Base-by-base conservation (phyloP, 2,113 vertebrate species). In the Pontoporia blainvillei region DNA sequence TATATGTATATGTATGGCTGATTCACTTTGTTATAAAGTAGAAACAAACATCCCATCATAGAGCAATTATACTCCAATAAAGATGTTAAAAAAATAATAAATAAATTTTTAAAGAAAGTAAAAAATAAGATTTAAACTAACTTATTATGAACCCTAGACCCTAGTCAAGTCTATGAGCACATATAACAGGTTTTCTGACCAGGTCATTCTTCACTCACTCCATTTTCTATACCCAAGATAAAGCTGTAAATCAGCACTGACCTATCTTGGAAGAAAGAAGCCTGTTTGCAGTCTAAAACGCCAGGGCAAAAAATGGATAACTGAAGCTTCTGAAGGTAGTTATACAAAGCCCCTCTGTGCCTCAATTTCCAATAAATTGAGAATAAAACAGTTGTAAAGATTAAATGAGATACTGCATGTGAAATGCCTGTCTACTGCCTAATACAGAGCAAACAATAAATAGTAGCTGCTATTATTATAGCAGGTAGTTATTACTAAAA, bases 111-210 rank as follows among this genome's bases (percentile, higher is more conserved):
- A 6, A 2, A 52, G 17, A 52, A 52, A 17, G 52, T 52, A 66
- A 95, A 82, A 83, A 95, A 61, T 17, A 41, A 46, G 90, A 94
- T 87, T 54, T 76, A 96, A 78, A 49, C 85, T 95, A 61, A 71
- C 12, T 66, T 72, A 96, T 25, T 94, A 83, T 10, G 73, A 94
- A 78, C 31, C 54, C 41, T 69, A 81, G 20, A 78, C 64, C 94
- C 61, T 54, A 75, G 15, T 76, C 8, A 72, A 62, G 29, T 82
- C 52, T 92, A 52, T 6, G 2, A 62, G 36, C 39, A 97, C 2
- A 82, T 6, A 10, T 57, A 90, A n/a, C 0, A 46, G 72, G 72
- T 82, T 85, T 87, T 88, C 67, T 66, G 46, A 82, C 39, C 41
- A 89, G 15, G 62, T 62, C 27, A 73, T 67, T 83, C 71, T 76